These are phyloP conservation scores for Brachionus asplanchnoidis DNA, from an alignment of 1,140 invertebrate genomes.

Conservation along the genomic window DNA sequence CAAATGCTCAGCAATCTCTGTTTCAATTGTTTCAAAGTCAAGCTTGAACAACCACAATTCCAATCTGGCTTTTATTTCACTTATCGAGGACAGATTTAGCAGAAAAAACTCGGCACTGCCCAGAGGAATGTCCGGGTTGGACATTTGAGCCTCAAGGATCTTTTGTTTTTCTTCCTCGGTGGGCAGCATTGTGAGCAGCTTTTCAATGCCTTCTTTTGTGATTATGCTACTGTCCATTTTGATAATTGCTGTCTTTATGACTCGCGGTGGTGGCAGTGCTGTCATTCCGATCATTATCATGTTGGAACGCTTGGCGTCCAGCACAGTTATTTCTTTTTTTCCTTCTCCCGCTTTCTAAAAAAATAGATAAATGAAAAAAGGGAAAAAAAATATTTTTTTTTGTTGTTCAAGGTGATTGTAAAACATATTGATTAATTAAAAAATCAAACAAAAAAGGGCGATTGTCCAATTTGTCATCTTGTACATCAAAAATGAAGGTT, in stretches of 20 bases:
- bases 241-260: conserved; percentile 94
- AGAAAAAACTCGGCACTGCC: conserved; percentile 97
- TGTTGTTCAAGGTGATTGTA: not conserved
- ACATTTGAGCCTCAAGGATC: conserved; percentile 88
- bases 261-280: conserved; percentile 84
- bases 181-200: conserved; percentile 90
- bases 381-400: not conserved
- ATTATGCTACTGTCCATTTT: conserved; percentile 99
- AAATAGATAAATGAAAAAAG: not conserved
- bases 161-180: conserved; percentile 90
- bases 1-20: conserved; percentile 93
- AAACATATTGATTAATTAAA: not conserved
- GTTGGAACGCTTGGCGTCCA: conserved; percentile 95
- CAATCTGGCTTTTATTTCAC: conserved; percentile 84
- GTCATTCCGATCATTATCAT: conserved; percentile 99
- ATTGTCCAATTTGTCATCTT: not conserved
- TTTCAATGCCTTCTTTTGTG: conserved; percentile 95
- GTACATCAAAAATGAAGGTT: not conserved
- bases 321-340: conserved; percentile 89
- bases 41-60: conserved; percentile 97
- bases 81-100: conserved; percentile 87
- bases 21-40: conserved; percentile 92
- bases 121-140: conserved; percentile 86
- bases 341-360: conserved; percentile 80
- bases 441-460: not conserved